Evolutionary conservation across 2,113 vertebrate genomes (phyloP).

Genomic region (Leucosticte australis): DNA sequence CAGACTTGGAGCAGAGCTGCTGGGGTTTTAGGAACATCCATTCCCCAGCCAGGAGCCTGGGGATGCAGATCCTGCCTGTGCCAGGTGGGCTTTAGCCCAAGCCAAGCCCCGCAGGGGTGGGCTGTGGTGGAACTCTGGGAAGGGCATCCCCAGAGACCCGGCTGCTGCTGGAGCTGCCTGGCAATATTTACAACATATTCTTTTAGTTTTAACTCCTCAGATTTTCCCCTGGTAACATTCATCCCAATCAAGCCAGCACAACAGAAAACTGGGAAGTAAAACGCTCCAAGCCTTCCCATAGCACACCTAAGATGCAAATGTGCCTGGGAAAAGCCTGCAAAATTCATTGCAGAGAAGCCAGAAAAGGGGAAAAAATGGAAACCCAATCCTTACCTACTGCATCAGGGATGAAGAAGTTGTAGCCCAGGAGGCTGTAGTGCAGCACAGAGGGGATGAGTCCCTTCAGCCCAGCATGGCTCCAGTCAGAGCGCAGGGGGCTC

Average conservation of each 20-base stretch:
- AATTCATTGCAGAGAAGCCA: neutral
- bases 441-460: constrained; percentile 86
- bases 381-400: constrained; percentile 75
- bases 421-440: constrained; percentile 89
- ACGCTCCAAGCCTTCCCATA: rapidly evolving
- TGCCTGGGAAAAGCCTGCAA: neutral
- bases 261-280: rapidly evolving
- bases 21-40: neutral
- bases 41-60: neutral
- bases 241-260: neutral
- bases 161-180: neutral
- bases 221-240: neutral
- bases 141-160: neutral
- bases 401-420: constrained; percentile 92
- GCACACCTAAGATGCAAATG: neutral
- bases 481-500: constrained; percentile 79
- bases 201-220: neutral
- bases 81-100: neutral
- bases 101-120: rapidly evolving
- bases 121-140: neutral
- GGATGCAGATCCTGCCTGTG: neutral
- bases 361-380: rapidly evolving
- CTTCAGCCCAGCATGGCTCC: constrained; percentile 83
- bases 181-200: neutral
- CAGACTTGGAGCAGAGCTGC: neutral